Percentiles rank a stretch among this genome's conserved stretches.
Evolutionary conservation across 2,888 invertebrate genomes (phyloP).

Genomic region (Acleris emargana): DNA sequence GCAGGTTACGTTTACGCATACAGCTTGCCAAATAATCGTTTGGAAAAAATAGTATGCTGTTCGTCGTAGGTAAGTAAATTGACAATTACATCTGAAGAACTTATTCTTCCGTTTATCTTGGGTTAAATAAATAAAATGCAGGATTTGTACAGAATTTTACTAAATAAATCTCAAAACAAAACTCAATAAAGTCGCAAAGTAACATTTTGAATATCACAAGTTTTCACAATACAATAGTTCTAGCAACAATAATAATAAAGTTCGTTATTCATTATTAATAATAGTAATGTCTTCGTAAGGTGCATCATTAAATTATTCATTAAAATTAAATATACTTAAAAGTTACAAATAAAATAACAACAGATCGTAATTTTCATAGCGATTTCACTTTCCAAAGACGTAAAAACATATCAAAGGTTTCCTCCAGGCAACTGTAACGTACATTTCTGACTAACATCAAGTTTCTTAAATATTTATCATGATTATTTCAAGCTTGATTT

Average conservation of each 20-base stretch:
- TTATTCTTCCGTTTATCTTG: neutral
- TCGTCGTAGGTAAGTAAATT: too few relatives aligned
- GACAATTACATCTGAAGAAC: too few relatives aligned
- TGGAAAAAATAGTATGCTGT: too few relatives aligned
- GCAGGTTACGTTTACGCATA: too few relatives aligned
- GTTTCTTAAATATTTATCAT: too few relatives aligned
- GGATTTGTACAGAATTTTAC: slow-evolving; percentile 31
- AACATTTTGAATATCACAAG: slow-evolving; percentile 59
- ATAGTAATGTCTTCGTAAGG: slow-evolving; percentile 1
- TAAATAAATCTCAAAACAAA: slow-evolving; percentile 49
- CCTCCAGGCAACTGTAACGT: too few relatives aligned
- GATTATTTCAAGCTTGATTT: too few relatives aligned
- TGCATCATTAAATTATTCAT: neutral
- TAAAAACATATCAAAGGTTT: too few relatives aligned
- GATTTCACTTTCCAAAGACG: too few relatives aligned
- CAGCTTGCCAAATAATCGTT: too few relatives aligned
- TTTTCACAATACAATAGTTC: slow-evolving; percentile 44
- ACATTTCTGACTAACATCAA: too few relatives aligned
- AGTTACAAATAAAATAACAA: neutral
- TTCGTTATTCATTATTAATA: neutral
- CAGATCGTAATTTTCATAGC: neutral
- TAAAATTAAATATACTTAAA: neutral
- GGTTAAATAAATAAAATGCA: slow-evolving; percentile 8
- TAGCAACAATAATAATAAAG: slow-evolving; percentile 9
- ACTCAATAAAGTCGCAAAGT: slow-evolving; percentile 47